A percentile compares a stretch with the other conserved stretches of the same genome.
Conservation (phyloP, 2,797 vertebrate genomes). For the Hephaestus fuliginosus region DNA sequence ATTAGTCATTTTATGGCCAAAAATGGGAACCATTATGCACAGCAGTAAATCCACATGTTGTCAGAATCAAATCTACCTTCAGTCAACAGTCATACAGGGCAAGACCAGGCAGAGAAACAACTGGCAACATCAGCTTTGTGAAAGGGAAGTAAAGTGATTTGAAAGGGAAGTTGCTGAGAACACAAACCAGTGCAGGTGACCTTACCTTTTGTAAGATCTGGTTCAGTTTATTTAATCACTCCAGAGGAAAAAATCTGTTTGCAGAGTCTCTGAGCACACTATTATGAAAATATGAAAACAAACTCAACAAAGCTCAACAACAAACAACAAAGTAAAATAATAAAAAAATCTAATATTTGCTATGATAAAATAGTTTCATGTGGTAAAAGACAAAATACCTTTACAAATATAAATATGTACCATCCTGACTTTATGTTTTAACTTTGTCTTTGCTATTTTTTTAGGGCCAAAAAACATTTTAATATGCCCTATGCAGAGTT, state of each 20-base stretch:
- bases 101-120: background rate
- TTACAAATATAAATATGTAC: background rate
- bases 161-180: constrained; percentile 36
- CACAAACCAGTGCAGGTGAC: background rate
- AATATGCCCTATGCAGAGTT: background rate
- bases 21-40: constrained; percentile 21
- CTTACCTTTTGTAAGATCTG: constrained; percentile 12
- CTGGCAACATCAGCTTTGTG: background rate
- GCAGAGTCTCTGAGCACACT: background rate
- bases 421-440: background rate
- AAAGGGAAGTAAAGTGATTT: constrained; percentile 30
- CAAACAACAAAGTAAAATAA: background rate
- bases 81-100: background rate
- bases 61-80: background rate
- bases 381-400: too few relatives aligned
- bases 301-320: background rate
- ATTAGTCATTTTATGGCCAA: background rate
- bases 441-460: background rate
- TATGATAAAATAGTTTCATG: too few relatives aligned
- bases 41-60: background rate
- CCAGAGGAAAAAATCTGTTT: background rate
- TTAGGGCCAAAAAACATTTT: background rate
- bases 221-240: background rate
- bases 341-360: background rate
- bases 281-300: background rate